Percentiles rank a stretch among this genome's conserved stretches.
These are phyloP conservation scores for Sebastes taczanowskii DNA, from an alignment of 2,797 vertebrate species.

Conservation along the genomic window DNA sequence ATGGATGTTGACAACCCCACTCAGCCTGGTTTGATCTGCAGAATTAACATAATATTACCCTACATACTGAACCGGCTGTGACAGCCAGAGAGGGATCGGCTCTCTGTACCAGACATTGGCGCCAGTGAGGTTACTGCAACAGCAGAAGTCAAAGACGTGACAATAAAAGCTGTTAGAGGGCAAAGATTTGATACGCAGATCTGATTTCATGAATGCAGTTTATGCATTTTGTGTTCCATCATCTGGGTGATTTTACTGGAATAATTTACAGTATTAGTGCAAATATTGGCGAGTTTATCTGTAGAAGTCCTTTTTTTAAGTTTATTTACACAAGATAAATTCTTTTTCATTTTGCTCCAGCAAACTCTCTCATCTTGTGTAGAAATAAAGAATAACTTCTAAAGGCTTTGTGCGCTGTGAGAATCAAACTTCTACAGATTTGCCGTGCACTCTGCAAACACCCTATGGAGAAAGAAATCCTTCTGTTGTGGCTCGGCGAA, in stretches of 20 bases:
- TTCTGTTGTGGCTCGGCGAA: background rate
- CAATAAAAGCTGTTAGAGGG: slow-evolving; percentile 18
- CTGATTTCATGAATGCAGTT: background rate
- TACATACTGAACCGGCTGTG: slow-evolving; percentile 49
- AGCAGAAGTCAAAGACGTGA: slow-evolving; percentile 23
- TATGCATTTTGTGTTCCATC: background rate
- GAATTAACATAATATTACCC: slow-evolving; percentile 79
- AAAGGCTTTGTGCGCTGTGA: slow-evolving; percentile 15
- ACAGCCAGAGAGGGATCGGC: slow-evolving; percentile 60
- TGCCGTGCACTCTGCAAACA: background rate
- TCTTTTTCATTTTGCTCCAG: background rate
- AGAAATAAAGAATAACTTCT: background rate
- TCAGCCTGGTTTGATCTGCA: slow-evolving; percentile 72
- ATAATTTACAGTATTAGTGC: background rate
- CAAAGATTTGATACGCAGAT: slow-evolving; percentile 24
- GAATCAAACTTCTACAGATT: slow-evolving; percentile 14
- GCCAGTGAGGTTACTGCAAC: slow-evolving; percentile 35
- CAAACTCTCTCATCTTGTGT: background rate
- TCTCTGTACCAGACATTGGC: slow-evolving; percentile 33
- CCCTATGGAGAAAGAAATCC: slow-evolving; percentile 24
- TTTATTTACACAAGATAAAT: background rate
- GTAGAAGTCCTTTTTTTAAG: background rate
- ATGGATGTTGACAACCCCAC: slow-evolving; percentile 75
- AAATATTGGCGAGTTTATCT: background rate
- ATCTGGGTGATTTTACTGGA: background rate